These are phyloP conservation scores for Scortum barcoo DNA, from an alignment of 2,113 vertebrate species.

Conservation along the genomic window DNA sequence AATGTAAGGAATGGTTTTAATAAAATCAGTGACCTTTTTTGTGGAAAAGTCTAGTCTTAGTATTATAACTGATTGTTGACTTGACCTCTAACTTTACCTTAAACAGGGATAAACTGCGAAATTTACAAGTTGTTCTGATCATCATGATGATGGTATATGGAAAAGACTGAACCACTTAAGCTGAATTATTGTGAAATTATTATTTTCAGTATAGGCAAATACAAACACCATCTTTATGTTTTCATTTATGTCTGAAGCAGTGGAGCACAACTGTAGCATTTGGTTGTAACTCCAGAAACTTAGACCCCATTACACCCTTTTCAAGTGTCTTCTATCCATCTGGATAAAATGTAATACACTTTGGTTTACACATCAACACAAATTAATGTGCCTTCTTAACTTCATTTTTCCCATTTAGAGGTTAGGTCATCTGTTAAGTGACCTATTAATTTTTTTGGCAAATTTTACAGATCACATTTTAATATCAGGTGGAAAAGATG, in stretches of 20 bases:
- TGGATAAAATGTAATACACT: not conserved
- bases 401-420: not conserved
- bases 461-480: not conserved
- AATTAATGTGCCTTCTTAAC: not conserved
- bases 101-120: not conserved
- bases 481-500: not conserved
- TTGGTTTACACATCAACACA: not conserved
- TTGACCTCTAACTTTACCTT: not conserved
- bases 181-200: not conserved
- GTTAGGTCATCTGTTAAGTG: not conserved
- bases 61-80: not conserved
- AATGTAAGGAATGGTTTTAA: not conserved
- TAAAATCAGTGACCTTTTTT: slow-evolving; percentile 14
- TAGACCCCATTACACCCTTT: not conserved
- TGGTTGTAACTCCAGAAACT: not conserved
- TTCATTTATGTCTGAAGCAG: not conserved
- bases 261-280: not conserved
- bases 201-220: not conserved
- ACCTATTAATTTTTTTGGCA: slow-evolving; percentile 7
- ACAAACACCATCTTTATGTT: not conserved
- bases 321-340: not conserved
- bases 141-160: not conserved
- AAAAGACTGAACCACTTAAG: not conserved
- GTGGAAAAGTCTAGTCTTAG: not conserved
- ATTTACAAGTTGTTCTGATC: not conserved